A percentile compares a stretch with the other conserved stretches of the same genome.
These are phyloP conservation scores for Rallus limicola DNA, from an alignment of 2,113 vertebrate species.

Conservation along the genomic window DNA sequence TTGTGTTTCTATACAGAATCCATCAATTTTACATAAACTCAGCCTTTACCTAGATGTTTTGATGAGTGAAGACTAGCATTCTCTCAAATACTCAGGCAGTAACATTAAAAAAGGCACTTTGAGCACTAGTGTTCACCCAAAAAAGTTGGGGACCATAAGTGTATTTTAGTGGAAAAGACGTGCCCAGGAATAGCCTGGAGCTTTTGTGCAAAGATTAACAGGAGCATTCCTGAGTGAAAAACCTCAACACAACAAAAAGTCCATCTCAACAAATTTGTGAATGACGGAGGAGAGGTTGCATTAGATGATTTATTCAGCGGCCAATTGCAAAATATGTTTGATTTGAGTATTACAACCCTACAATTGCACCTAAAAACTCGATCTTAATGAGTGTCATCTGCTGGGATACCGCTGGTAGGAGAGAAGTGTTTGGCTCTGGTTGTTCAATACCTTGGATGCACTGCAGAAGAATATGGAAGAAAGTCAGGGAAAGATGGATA, in stretches of 20 bases:
- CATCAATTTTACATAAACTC: neutral
- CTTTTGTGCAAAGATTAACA: neutral
- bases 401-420: neutral
- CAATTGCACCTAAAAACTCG: neutral
- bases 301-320: neutral
- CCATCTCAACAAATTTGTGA: neutral
- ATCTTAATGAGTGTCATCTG: neutral
- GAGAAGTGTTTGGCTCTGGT: neutral
- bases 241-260: neutral
- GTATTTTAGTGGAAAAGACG: neutral
- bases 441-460: neutral
- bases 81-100: neutral
- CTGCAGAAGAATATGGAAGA: neutral
- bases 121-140: neutral
- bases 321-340: neutral
- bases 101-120: neutral
- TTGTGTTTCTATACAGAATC: neutral
- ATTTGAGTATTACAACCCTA: neutral
- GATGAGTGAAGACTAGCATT: neutral
- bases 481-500: neutral
- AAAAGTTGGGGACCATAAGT: neutral
- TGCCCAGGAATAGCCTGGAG: neutral
- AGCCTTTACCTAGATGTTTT: neutral
- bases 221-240: neutral
- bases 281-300: neutral